Evolutionary conservation across 2,797 vertebrate species (phyloP).

Genomic region (Gila robusta): DNA sequence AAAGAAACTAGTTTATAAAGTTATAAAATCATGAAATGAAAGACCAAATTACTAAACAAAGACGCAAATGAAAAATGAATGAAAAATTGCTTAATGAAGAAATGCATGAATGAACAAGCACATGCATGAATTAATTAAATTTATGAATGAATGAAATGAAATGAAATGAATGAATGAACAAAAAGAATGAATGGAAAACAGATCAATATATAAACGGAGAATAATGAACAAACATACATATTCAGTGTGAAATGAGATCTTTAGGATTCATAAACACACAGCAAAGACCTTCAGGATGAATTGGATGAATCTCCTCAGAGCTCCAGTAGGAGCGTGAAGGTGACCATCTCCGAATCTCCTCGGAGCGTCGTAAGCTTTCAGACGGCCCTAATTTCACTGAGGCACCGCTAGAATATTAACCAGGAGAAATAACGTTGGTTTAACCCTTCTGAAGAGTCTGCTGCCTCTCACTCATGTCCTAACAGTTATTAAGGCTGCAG

Average conservation of each 20-base stretch:
- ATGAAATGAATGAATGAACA: neutral
- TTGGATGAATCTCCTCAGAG: neutral
- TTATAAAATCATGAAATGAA: neutral
- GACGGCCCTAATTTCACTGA: neutral
- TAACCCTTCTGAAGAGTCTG: slow-evolving; percentile 9
- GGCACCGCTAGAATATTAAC: neutral
- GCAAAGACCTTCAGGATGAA: neutral
- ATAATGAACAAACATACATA: neutral
- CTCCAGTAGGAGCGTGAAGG: slow-evolving; percentile 24
- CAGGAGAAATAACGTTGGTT: neutral
- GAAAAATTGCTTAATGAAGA: neutral
- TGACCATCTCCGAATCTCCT: slow-evolving; percentile 1
- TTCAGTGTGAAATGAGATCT: neutral
- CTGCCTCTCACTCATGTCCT: slow-evolving; percentile 12
- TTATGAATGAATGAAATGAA: neutral
- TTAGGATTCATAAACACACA: neutral
- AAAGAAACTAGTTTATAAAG: too few relatives aligned
- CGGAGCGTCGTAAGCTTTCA: neutral
- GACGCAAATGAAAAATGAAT: neutral
- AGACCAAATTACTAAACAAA: neutral
- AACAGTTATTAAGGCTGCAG: slow-evolving; percentile 15
- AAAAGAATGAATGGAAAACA: neutral
- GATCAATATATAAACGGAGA: neutral
- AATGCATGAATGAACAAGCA: neutral
- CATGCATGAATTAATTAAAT: neutral